These are phyloP conservation scores for Neoascia interrupta DNA, from an alignment of 2,888 invertebrate genomes.

Conservation along the genomic window DNA sequence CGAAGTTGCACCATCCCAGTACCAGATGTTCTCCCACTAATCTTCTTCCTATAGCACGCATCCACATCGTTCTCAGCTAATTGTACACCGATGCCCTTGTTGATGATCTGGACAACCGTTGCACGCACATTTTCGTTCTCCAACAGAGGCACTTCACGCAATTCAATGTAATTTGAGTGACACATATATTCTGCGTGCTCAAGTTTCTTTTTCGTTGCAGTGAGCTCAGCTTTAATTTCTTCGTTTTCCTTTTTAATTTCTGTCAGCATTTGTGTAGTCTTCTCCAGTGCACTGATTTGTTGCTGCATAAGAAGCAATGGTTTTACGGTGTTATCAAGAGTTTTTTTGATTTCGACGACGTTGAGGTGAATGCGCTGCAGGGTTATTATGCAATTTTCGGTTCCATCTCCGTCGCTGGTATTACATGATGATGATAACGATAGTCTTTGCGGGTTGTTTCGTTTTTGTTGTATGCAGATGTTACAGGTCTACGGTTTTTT, in stretches of 20 bases:
- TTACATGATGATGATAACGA: conserved; percentile 9
- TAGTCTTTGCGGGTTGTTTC: conserved; percentile 2
- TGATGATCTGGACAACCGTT: too few relatives aligned
- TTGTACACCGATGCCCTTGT: too few relatives aligned
- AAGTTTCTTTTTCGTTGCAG: conserved; percentile 11
- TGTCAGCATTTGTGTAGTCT: too few relatives aligned
- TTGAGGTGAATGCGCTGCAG: conserved; percentile 7
- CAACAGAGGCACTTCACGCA: conserved; percentile 5
- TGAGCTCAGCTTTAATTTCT: conserved; percentile 10
- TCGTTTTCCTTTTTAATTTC: too few relatives aligned
- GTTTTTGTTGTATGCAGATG: conserved; percentile 19
- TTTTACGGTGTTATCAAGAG: not conserved
- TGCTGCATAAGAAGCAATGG: too few relatives aligned
- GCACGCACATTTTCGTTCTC: conserved; percentile 23
- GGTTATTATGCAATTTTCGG: not conserved
- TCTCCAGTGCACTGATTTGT: too few relatives aligned
- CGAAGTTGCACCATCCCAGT: too few relatives aligned
- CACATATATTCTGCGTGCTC: conserved; percentile 6
- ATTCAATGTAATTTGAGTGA: not conserved
- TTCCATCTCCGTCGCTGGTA: not conserved
- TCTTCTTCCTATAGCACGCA: too few relatives aligned
- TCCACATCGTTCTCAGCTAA: too few relatives aligned
- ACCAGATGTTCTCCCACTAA: too few relatives aligned
- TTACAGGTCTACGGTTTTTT: too few relatives aligned
- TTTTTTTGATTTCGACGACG: conserved; percentile 13